Conservation (phyloP, 1,140 invertebrate species). For the Zaprionus lachaisei region DNA sequence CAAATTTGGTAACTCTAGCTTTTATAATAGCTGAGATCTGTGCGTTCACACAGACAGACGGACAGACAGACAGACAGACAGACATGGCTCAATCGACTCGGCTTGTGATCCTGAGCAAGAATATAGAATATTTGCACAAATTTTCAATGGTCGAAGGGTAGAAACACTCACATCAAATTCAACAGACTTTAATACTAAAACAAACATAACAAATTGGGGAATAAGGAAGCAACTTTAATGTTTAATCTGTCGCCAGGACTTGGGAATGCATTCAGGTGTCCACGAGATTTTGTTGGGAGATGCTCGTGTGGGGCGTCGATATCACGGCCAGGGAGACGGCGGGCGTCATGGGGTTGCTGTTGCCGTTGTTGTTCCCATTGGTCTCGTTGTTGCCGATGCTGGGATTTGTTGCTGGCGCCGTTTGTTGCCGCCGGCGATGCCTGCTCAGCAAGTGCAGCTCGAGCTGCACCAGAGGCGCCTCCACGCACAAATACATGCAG, state of each 20-base stretch:
- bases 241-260: background rate
- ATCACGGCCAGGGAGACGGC: constrained; percentile 14
- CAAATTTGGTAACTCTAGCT: no score
- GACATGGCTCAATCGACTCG: no score
- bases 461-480: constrained; percentile 57
- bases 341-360: constrained; percentile 9
- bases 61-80: no score
- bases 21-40: no score
- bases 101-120: no score
- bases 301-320: constrained; percentile 23
- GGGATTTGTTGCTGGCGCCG: background rate
- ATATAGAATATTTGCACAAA: no score
- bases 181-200: background rate
- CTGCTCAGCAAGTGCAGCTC: constrained; percentile 47
- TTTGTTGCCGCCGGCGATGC: background rate
- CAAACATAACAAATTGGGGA: background rate
- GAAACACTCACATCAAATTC: background rate
- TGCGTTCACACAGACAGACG: no score
- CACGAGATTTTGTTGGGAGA: constrained; percentile 68
- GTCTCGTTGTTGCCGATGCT: background rate
- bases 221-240: background rate
- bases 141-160: no score
- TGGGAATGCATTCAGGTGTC: constrained; percentile 26
- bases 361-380: background rate
- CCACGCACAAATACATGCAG: constrained; percentile 62